Evolutionary conservation across 2,113 vertebrate species (phyloP), one percentile per base, ranked within the genome.

Genomic region (Sciurus niger): DNA sequence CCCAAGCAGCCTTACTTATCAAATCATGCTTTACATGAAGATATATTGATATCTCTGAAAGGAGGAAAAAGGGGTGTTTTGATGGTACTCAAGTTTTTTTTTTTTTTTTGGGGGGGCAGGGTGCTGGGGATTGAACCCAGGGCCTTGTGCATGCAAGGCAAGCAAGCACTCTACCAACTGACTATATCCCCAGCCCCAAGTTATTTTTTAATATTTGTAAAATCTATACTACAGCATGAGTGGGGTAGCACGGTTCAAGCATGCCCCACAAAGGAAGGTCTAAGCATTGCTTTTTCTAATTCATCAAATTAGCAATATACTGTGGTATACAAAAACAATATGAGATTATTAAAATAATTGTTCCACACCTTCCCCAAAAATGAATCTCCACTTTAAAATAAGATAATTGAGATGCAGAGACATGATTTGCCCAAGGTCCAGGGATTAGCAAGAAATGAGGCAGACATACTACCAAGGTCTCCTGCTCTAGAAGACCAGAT

Each of bases 161-260:
- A 40, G 40, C 40, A 40, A 40, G 40, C 40, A 40, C 40, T 40
- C 40, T 40, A 40, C 40, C 40, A 40, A 40, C 40, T 40, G 40
- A 40, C 40, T 40, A 40, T 40, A 40, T 40, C 40, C 40, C 40
- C 40, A 40, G 40, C 3, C 40, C 40, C 40, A 40, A 40, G 25
- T 37, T 79, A 46, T 40, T 95, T 92, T 48, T 67, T n/a, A 86
- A 72, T 34, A 79, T 88, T 88, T 20, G 76, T 68, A 94, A 95
- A 84, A 90, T 51, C 43, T 20, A 1, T 16, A 92, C 14, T 93
- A 78, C 11, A 83, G 3, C 3, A 13, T 22, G 30, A 67, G 34
- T 37, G 18, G 6, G 14, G 8, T 24, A 60, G 28, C 20, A 4
- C n/a, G 1, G 77, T 84, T 72, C 55, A 43, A 60, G 34, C 1